Percentiles rank a stretch among this genome's conserved stretches.
These are phyloP conservation scores for Panopea generosa DNA, from an alignment of 2,888 invertebrate genomes.

Conservation along the genomic window DNA sequence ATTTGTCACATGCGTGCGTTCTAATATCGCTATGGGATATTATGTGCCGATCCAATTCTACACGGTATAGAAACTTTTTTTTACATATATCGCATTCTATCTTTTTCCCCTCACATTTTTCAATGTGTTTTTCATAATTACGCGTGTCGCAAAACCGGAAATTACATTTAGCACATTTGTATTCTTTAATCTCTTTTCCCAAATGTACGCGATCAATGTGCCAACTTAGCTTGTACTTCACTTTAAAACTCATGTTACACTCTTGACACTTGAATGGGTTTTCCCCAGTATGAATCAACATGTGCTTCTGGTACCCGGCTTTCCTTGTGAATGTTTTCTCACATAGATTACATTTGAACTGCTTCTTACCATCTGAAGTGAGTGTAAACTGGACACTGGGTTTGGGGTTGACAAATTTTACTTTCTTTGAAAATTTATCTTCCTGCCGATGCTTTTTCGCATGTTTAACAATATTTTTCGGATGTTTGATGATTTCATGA, in stretches of 20 bases:
- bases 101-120: conserved; percentile 12
- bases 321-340: conserved; percentile 5
- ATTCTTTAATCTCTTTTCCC: background rate
- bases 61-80: conserved; percentile 2
- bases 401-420: background rate
- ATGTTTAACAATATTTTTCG: background rate
- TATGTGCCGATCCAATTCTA: conserved; percentile 6
- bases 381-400: background rate
- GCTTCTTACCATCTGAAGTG: background rate
- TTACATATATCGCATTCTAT: background rate
- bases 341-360: conserved; percentile 5
- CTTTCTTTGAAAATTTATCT: background rate
- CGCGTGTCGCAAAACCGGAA: background rate
- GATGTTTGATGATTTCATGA: background rate
- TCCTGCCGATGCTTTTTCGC: background rate
- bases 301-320: conserved; percentile 5
- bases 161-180: background rate
- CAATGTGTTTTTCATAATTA: background rate
- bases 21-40: conserved; percentile 5
- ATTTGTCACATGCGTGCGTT: background rate
- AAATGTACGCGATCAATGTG: background rate
- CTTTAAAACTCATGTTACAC: background rate
- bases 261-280: background rate
- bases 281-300: conserved; percentile 4
- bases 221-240: conserved; percentile 1